Evolutionary conservation across 2,113 vertebrate genomes (phyloP), one percentile per base, ranked within the genome.

Genomic region (Sapayoa aenigma): DNA sequence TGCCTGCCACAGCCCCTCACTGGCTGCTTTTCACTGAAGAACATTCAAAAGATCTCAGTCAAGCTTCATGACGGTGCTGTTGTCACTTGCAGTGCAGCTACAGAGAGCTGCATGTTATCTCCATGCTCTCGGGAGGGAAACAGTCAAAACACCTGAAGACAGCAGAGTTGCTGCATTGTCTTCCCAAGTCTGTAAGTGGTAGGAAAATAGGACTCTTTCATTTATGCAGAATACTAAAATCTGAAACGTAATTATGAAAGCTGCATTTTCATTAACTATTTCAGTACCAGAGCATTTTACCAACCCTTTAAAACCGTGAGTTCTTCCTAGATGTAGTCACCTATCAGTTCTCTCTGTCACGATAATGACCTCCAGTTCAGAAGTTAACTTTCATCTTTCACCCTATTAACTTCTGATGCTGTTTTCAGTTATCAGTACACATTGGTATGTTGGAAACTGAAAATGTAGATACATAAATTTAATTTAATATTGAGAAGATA

Each of bases 181-280:
- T 85, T 55, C 87, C 69, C 30, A 31, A 69, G 71, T 27, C 67
- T 28, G 50, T 82, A 85, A 81, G 93, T 76, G 59, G 67, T 87
- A 55, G 66, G 67, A 80, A 95, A 94, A 91, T 8, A 76, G 69
- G 46, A 72, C 79, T 46, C n/a, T 76, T 91, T 93, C 81, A 58
- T 89, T 62, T 89, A 42, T 89, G 62, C 69, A 89, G 77, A 91
- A 79, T 55, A 58, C 62, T 85, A 87, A 93, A 94, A 92, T 63
- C 62, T 24, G 49, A 79, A 89, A 60, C 42, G 76, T 93, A 89
- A 84, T 90, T 74, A 68, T 85, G 77, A 76, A 81, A 93, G 71
- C 35, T 91, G 62, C 58, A 50, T 72, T 84, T 94, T 14, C 24
- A 67, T 94, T 95, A 95, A 85, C 63, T 80, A 21, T 91, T 94